Evolutionary conservation across 2,797 vertebrate genomes (phyloP).

Genomic region (Lutjanus campechanus): DNA sequence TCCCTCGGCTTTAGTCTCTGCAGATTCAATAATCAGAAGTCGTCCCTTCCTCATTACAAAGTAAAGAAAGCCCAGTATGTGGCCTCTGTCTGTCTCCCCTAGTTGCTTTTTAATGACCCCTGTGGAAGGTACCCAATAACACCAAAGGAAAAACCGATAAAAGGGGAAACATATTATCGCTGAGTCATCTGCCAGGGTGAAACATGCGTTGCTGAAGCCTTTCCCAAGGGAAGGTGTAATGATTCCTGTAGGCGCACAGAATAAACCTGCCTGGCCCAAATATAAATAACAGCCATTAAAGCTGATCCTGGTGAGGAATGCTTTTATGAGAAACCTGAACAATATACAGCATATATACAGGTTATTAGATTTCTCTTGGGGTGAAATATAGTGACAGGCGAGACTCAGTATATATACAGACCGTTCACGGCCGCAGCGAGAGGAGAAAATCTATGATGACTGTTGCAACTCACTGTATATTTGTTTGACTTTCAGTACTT

Average conservation of each 20-base stretch:
- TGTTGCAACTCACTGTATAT: conserved; percentile 22
- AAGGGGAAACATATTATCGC: conserved; percentile 65
- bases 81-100: conserved; percentile 25
- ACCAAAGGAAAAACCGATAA: conserved; percentile 58
- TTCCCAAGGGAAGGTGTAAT: conserved; percentile 72
- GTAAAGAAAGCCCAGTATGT: conserved; percentile 15
- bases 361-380: conserved; percentile 74
- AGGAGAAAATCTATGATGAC: conserved; percentile 30
- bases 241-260: conserved; percentile 75
- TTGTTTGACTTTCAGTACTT: conserved; percentile 35
- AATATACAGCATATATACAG: conserved; percentile 73
- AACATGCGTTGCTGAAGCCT: conserved; percentile 50
- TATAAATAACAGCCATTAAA: conserved; percentile 83
- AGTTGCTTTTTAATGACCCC: conserved; percentile 72
- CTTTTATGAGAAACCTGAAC: conserved; percentile 74
- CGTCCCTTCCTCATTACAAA: conserved; percentile 40
- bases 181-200: conserved; percentile 76
- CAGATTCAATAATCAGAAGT: conserved; percentile 46
- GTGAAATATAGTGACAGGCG: conserved; percentile 65
- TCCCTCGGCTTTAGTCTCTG: conserved; percentile 8
- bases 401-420: conserved; percentile 44
- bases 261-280: conserved; percentile 77
- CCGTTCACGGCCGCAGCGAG: conserved; percentile 18
- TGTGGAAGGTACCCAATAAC: conserved; percentile 68
- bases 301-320: conserved; percentile 66